These are phyloP conservation scores for Gymnothorax javanicus DNA, from an alignment of 2,797 vertebrate species.

Conservation along the genomic window DNA sequence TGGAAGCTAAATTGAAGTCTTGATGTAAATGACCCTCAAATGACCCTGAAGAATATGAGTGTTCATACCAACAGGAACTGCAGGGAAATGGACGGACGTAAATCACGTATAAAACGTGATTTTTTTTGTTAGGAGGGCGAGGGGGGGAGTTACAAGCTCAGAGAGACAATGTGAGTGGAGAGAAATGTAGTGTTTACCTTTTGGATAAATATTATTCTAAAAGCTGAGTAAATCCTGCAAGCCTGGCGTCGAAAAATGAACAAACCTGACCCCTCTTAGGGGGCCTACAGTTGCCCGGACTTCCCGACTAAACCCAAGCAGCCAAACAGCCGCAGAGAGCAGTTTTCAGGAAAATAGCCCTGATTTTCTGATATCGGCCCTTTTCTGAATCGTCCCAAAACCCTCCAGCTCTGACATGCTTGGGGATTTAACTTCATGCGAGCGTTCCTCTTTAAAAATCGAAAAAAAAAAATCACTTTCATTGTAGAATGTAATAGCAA, in stretches of 20 bases:
- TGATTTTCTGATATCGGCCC: constrained; percentile 61
- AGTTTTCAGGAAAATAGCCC: constrained; percentile 50
- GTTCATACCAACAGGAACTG: neutral
- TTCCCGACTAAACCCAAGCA: constrained; percentile 39
- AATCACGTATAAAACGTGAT: neutral
- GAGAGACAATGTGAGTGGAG: constrained; percentile 38
- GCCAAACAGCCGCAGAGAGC: neutral
- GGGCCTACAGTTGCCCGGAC: constrained; percentile 49
- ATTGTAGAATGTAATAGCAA: neutral
- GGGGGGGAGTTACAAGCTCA: neutral
- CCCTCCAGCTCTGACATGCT: neutral
- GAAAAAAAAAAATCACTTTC: neutral
- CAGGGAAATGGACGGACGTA: neutral
- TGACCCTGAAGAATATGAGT: neutral
- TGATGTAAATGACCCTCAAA: neutral
- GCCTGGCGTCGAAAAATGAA: constrained; percentile 52
- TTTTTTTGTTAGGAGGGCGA: neutral
- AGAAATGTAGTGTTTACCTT: constrained; percentile 32
- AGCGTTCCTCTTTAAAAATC: neutral
- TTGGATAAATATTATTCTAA: constrained; percentile 62
- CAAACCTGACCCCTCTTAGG: constrained; percentile 50
- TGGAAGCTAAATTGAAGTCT: neutral
- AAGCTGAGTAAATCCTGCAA: constrained; percentile 48
- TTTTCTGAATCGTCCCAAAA: constrained; percentile 15
- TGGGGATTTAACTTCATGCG: neutral